Evolutionary conservation across 2,113 vertebrate genomes (phyloP).

Genomic region (Theristicus caerulescens): DNA sequence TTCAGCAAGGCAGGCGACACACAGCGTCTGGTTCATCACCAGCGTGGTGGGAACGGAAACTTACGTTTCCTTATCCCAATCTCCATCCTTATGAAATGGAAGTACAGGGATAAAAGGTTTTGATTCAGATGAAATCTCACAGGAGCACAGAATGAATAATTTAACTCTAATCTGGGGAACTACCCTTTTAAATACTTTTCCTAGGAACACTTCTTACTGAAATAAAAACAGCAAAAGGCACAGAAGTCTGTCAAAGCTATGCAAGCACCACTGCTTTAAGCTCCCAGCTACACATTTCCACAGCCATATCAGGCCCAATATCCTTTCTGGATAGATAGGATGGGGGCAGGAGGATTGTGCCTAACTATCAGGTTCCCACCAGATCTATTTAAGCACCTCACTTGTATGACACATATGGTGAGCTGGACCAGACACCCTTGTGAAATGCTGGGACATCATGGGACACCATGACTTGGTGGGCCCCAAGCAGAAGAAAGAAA

Average conservation of each 20-base stretch:
- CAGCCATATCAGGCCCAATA: background rate
- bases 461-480: background rate
- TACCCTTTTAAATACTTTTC: background rate
- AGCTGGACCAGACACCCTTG: background rate
- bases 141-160: background rate
- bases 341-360: background rate
- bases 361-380: background rate
- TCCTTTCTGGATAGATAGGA: background rate
- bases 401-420: background rate
- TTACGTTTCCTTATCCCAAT: background rate
- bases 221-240: background rate
- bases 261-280: background rate
- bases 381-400: background rate
- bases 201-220: background rate
- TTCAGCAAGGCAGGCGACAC: conserved; percentile 42
- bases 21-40: conserved; percentile 1
- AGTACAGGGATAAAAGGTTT: conserved; percentile 20
- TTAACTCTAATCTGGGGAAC: background rate
- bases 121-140: conserved; percentile 9
- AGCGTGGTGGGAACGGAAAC: background rate
- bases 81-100: background rate
- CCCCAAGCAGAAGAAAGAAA: background rate
- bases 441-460: background rate
- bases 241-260: background rate
- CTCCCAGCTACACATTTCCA: background rate